phyloP scores from a whole-genome alignment of 1,140 invertebrate species.

The Rhagoletis pomonella region DNA sequence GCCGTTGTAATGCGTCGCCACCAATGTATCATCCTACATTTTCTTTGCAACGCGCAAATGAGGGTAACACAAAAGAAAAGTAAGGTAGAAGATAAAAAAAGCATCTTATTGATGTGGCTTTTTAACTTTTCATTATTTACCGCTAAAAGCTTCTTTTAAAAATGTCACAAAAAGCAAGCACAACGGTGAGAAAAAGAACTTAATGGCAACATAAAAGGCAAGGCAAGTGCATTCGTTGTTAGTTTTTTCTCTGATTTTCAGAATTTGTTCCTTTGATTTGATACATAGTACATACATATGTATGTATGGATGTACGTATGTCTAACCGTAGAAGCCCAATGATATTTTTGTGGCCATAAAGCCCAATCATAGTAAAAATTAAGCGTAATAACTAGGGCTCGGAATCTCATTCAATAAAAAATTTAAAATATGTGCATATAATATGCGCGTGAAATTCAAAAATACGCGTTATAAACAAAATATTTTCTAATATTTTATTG shows the following conservation, averaged over 20 bases:
- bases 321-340: too few relatives aligned
- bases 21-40: constrained; percentile 36
- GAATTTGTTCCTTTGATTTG: not conserved
- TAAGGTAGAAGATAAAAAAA: constrained; percentile 58
- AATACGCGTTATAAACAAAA: too few relatives aligned
- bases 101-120: constrained; percentile 73
- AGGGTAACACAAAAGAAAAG: constrained; percentile 56
- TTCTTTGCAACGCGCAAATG: constrained; percentile 10
- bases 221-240: not conserved
- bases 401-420: too few relatives aligned
- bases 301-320: not conserved
- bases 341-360: too few relatives aligned
- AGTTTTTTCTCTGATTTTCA: not conserved
- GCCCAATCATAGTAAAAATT: too few relatives aligned
- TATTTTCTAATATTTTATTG: too few relatives aligned
- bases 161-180: constrained; percentile 61
- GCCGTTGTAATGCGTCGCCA: not conserved
- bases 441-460: too few relatives aligned
- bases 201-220: not conserved
- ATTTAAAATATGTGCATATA: too few relatives aligned
- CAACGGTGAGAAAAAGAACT: not conserved
- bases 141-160: constrained; percentile 74
- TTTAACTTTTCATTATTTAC: constrained; percentile 75
- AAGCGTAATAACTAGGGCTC: too few relatives aligned
- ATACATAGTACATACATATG: not conserved